Evolutionary conservation across 2,797 vertebrate species (phyloP), one percentile per base, ranked within the genome.

Genomic region (Sebastes itinus): DNA sequence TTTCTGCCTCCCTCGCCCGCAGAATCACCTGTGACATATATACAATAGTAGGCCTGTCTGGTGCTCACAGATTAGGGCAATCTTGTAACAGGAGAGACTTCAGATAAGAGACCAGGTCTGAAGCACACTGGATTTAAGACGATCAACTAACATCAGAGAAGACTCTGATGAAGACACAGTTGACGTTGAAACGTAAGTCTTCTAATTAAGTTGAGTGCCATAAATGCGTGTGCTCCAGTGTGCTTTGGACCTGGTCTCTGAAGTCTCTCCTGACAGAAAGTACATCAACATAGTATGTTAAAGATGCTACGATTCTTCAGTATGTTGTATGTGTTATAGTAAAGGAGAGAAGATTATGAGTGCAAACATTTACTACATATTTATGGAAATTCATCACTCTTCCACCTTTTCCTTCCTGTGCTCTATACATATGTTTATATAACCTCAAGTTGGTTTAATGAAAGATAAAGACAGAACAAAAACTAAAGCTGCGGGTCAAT

Each of bases 1-100:
- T 97, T 88, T 99, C 97, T 0, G 97, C 97, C 73, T 99, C 97
- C 83, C 97, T 97, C 56, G 98, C 96, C 82, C 97, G 94, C 92
- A 99, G 82, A 85, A 96, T 94, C 78, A 97, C 96, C 98, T 99
- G 85, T 3, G 66, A 89, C n/a, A 88, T 18, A 76, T 23, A 23
- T 23, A 23, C 23, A 23, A 23, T 23, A 23, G 23, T 23, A 23
- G 18, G 42, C 42, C 18, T 49, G 42, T 49, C 42, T 4, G 42
- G 1, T 49, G 42, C 18, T 49, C 42, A 49, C 16, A 49, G 42
- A 49, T 18, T 49, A 49, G 42, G 16, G 42, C 16, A 49, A 20
- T 49, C 42, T 49, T 49, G 42, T 49, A 20, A 49, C 42, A 49
- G 16, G 42, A 49, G 16, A 49, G 16, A 49, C 1, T 49, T 49